Evolutionary conservation across 1,140 invertebrate genomes (phyloP).

Genomic region (Lerema accius): DNA sequence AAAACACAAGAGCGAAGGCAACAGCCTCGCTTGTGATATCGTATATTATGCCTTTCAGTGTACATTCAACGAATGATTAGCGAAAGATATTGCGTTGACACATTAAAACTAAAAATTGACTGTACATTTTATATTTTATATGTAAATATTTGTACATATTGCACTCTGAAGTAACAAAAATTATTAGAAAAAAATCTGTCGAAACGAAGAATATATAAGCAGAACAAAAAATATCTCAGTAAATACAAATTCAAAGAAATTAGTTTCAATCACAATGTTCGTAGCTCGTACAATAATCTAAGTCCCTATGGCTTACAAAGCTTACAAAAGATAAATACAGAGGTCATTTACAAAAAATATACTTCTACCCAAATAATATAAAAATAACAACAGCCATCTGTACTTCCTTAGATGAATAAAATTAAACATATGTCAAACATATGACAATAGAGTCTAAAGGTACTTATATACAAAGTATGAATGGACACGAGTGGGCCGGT

Average conservation of each 20-base stretch:
- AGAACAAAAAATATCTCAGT: conserved; percentile 70
- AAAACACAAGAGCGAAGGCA: conserved; percentile 68
- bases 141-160: conserved; percentile 83
- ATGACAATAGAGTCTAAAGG: conserved; percentile 80
- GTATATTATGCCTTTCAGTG: conserved; percentile 76
- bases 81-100: conserved; percentile 77
- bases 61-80: conserved; percentile 76
- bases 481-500: conserved; percentile 53
- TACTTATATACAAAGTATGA: conserved; percentile 74
- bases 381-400: conserved; percentile 83
- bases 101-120: conserved; percentile 81
- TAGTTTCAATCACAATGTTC: conserved; percentile 77
- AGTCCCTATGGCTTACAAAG: conserved; percentile 79
- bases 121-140: conserved; percentile 80
- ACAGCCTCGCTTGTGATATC: conserved; percentile 66
- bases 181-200: conserved; percentile 74
- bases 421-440: conserved; percentile 82
- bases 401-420: conserved; percentile 83
- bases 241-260: conserved; percentile 72
- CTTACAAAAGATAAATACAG: conserved; percentile 81
- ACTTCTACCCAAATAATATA: conserved; percentile 82
- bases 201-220: conserved; percentile 75
- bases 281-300: conserved; percentile 77
- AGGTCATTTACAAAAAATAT: conserved; percentile 82
- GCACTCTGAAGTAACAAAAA: conserved; percentile 82